Base-by-base conservation (phyloP, 2,113 vertebrate species). In the Heloderma charlesbogerti region DNA sequence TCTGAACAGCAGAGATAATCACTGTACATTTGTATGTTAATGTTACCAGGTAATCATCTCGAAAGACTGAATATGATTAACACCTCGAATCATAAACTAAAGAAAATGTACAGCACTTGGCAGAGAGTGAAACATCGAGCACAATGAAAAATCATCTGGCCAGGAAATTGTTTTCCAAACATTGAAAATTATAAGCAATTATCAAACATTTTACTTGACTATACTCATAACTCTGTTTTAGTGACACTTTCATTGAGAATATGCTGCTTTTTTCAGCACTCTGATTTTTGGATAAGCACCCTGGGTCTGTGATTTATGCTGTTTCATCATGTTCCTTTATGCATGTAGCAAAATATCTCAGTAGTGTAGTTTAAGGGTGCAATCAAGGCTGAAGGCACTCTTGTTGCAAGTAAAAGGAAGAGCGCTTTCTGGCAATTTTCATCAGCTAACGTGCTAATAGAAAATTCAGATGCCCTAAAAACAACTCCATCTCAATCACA, bases 111-210 rank as follows among this genome's bases (percentile, higher is more conserved):
- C 91, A 91, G 54, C 60, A 51, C 84, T 94, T 92, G 90, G 89
- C 89, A 95, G 86, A 84, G 77, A 94, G 29, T 51, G 86, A 92
- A 93, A 92, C 90, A 93, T 94, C 94, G 92, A 95, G 91, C 88
- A 96, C 86, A 94, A 74, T 66, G 79, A 90, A 84, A 92, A 96
- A 95, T 93, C 95, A 95, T 95, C 95, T 97, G 95, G 94, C 79
- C 90, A 93, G 92, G 92, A 97, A 96, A 96, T 96, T 96, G 92
- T 95, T 97, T 97, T 95, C 92, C 92, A 94, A 96, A 96, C 91
- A 94, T 71, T 94, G 95, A 93, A 94, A 96, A 96, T 96, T 94
- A 94, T 94, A 96, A 95, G 96, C 93, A 97, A 96, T 97, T 96
- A 96, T 95, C 91, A 95, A 96, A 92, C 96, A 83, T 95, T 96